A percentile compares a stretch with the other conserved stretches of the same genome.
phyloP scores from a whole-genome alignment of 53 echinoderm and acorn worm genomes.

The Arbacia lixula region DNA sequence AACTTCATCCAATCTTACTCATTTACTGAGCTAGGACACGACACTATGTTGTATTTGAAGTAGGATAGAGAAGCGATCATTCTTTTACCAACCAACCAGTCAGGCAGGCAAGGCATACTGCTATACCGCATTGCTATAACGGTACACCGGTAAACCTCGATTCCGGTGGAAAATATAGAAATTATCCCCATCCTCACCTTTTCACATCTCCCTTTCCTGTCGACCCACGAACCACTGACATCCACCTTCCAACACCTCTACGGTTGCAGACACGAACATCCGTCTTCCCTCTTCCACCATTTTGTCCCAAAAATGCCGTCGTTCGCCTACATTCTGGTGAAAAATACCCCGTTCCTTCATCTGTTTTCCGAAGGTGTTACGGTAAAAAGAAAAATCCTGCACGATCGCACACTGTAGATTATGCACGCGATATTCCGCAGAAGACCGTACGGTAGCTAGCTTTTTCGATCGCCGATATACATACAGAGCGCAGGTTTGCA shows the following conservation, averaged over 20 bases:
- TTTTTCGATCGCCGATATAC: no score
- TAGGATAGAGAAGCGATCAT: no score
- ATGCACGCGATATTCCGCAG: no score
- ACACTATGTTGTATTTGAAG: no score
- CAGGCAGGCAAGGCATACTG: no score
- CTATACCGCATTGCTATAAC: no score
- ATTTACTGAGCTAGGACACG: no score
- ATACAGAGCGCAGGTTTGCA: no score
- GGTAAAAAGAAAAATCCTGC: neutral
- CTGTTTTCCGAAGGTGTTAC: constrained; percentile 30
- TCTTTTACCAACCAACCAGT: no score
- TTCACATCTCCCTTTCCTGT: neutral
- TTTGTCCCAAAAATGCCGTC: constrained; percentile 1
- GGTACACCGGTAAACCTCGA: neutral
- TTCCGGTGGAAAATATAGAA: neutral
- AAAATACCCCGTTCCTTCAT: neutral
- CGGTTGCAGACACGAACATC: neutral
- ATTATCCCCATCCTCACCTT: neutral
- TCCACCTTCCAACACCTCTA: neutral
- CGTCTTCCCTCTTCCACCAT: constrained; percentile 8
- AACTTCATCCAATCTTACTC: no score
- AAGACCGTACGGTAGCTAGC: no score
- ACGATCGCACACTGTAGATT: no score
- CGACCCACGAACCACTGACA: constrained; percentile 5
- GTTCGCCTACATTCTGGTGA: neutral